Percentiles rank a stretch among this genome's conserved stretches.
phyloP scores from a whole-genome alignment of 2,797 vertebrate species.

The Protonibea diacanthus region DNA sequence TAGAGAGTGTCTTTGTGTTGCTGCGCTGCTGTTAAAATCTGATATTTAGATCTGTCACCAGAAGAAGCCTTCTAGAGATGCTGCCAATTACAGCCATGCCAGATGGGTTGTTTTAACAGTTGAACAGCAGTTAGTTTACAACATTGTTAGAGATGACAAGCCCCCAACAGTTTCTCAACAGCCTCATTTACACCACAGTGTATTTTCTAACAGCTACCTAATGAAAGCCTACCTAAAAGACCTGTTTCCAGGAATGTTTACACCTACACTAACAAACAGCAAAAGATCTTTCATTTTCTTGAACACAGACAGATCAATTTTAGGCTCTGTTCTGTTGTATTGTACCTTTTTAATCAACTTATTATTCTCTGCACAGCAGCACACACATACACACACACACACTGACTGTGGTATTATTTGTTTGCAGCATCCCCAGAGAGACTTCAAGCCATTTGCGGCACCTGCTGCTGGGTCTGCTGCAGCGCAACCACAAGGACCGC shows the following conservation, averaged over 20 bases:
- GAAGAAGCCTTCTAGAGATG: neutral
- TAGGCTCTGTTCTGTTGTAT: neutral
- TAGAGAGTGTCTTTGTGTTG: neutral
- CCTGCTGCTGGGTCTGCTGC: slow-evolving; percentile 92
- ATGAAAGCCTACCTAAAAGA: neutral
- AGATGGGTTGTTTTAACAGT: slow-evolving; percentile 5
- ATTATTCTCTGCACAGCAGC: neutral
- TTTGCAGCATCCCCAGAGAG: slow-evolving; percentile 94
- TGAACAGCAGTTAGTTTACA: slow-evolving; percentile 15
- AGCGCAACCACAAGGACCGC: slow-evolving; percentile 94
- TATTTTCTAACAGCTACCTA: neutral
- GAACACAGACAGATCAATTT: neutral
- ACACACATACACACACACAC: neutral
- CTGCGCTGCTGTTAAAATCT: neutral
- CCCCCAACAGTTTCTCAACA: neutral
- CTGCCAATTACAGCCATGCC: neutral
- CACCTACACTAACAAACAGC: neutral
- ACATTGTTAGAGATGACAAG: slow-evolving; percentile 1
- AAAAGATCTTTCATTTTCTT: neutral
- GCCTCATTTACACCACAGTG: neutral
- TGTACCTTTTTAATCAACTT: neutral
- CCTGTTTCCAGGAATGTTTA: slow-evolving; percentile 1
- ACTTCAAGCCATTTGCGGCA: slow-evolving; percentile 93
- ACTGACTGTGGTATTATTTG: slow-evolving; percentile 24
- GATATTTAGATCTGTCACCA: neutral